phyloP scores from a whole-genome alignment of 2,797 vertebrate genomes.

The Myotis findleyi region DNA sequence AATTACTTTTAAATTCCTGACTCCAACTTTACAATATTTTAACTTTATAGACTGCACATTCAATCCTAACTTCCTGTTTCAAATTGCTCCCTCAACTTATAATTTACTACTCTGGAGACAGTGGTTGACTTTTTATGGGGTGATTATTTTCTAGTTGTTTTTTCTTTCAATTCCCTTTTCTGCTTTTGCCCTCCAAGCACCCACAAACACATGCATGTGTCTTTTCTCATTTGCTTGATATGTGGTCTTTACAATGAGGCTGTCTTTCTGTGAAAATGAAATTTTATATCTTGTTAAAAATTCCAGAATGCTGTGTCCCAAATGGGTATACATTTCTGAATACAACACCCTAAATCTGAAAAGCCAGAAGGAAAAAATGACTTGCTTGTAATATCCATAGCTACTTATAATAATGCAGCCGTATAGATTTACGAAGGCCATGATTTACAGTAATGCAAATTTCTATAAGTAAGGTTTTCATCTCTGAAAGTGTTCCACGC shows the following conservation, averaged over 20 bases:
- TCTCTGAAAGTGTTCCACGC: slow-evolving; percentile 65
- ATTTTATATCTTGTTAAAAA: slow-evolving; percentile 76
- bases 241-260: slow-evolving; percentile 58
- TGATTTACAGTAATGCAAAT: slow-evolving; percentile 73
- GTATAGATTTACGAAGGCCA: slow-evolving; percentile 55
- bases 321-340: slow-evolving; percentile 52
- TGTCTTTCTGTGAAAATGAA: slow-evolving; percentile 65
- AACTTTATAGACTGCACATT: slow-evolving; percentile 49
- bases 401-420: slow-evolving; percentile 60
- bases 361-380: slow-evolving; percentile 62
- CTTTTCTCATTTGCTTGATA: slow-evolving; percentile 69
- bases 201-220: slow-evolving; percentile 20
- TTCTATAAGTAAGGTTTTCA: slow-evolving; percentile 67
- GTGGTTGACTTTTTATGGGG: slow-evolving; percentile 64
- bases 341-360: slow-evolving; percentile 68
- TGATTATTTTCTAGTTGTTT: slow-evolving; percentile 72
- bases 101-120: slow-evolving; percentile 67
- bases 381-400: slow-evolving; percentile 64
- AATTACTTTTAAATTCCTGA: slow-evolving; percentile 49
- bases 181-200: slow-evolving; percentile 19
- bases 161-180: slow-evolving; percentile 61
- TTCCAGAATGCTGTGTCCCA: slow-evolving; percentile 39
- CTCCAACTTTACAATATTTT: slow-evolving; percentile 50
- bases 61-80: slow-evolving; percentile 37
- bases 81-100: slow-evolving; percentile 67